Percentiles rank a stretch among this genome's conserved stretches.
Conservation (phyloP, 2,888 invertebrate genomes). For the Xanthostigma xanthostigma region DNA sequence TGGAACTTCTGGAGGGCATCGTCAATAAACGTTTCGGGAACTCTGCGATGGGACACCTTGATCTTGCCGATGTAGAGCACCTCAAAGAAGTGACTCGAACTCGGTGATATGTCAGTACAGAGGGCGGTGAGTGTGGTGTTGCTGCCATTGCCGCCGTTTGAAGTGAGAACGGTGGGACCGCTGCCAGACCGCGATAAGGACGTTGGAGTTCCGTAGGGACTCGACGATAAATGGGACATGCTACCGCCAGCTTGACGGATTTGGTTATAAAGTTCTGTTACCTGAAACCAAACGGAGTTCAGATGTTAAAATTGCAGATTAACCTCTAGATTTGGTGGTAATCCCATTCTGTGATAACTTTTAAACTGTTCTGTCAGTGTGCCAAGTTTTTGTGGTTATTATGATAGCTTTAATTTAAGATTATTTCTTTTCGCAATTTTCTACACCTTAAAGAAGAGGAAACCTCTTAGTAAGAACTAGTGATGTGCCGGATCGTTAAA, state of each 20-base stretch:
- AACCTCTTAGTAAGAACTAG: too few species aligned
- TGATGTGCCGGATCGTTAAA: too few species aligned
- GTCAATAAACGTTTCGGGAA: conserved; percentile 78
- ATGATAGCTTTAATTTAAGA: too few species aligned
- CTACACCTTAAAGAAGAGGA: too few species aligned
- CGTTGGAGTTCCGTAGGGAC: background rate
- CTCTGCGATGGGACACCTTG: conserved; percentile 71
- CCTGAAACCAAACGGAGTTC: conserved; percentile 32
- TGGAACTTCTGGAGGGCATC: conserved; percentile 77
- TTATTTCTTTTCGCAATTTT: too few species aligned
- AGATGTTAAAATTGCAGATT: too few species aligned
- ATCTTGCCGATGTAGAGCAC: conserved; percentile 87
- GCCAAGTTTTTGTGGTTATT: too few species aligned
- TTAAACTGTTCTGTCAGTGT: too few species aligned
- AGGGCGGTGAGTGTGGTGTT: conserved; percentile 52
- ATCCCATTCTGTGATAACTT: too few species aligned
- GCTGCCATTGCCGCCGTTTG: conserved; percentile 22
- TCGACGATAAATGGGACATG: conserved; percentile 19
- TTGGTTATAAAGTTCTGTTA: conserved; percentile 53
- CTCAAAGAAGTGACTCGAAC: conserved; percentile 81
- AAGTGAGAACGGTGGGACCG: conserved; percentile 26
- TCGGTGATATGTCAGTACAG: conserved; percentile 66
- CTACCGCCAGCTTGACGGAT: conserved; percentile 49
- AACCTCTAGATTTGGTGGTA: too few species aligned
- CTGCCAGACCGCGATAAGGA: background rate